These are phyloP conservation scores for Lycaena phlaeas DNA, from an alignment of 2,888 invertebrate species.

Conservation along the genomic window DNA sequence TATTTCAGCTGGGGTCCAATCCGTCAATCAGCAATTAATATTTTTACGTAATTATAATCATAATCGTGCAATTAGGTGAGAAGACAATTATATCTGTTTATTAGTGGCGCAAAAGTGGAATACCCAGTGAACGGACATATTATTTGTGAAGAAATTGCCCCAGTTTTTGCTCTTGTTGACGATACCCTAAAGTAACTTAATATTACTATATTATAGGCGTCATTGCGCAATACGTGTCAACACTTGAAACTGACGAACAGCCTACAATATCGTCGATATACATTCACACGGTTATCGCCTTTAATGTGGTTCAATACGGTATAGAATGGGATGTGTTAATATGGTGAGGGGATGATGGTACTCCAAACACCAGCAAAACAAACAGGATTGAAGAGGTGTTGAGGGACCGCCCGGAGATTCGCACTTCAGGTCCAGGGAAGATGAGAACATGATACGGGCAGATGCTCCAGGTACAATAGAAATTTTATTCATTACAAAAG, in stretches of 20 bases:
- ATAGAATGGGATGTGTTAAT: conserved; percentile 10
- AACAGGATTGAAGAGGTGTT: conserved; percentile 31
- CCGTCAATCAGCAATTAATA: too few relatives aligned
- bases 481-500: too few relatives aligned
- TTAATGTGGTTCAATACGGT: conserved; percentile 2
- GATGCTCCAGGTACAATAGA: too few relatives aligned
- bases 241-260: conserved; percentile 21
- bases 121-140: too few relatives aligned
- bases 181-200: conserved; percentile 24
- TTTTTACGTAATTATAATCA: too few relatives aligned
- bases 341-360: conserved; percentile 11
- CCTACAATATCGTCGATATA: background rate
- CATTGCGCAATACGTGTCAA: conserved; percentile 27
- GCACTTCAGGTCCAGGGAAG: conserved; percentile 35
- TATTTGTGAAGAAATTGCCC: too few relatives aligned
- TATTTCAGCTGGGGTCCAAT: too few relatives aligned
- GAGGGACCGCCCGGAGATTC: conserved; percentile 54
- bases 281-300: conserved; percentile 7
- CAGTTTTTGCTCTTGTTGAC: conserved; percentile 6
- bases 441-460: conserved; percentile 23
- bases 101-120: too few relatives aligned
- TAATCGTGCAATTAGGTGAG: too few relatives aligned
- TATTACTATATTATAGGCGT: conserved; percentile 23
- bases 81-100: too few relatives aligned
- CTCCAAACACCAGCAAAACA: conserved; percentile 50